phyloP scores from a whole-genome alignment of 2,113 vertebrate genomes.

The Vidua chalybeata region DNA sequence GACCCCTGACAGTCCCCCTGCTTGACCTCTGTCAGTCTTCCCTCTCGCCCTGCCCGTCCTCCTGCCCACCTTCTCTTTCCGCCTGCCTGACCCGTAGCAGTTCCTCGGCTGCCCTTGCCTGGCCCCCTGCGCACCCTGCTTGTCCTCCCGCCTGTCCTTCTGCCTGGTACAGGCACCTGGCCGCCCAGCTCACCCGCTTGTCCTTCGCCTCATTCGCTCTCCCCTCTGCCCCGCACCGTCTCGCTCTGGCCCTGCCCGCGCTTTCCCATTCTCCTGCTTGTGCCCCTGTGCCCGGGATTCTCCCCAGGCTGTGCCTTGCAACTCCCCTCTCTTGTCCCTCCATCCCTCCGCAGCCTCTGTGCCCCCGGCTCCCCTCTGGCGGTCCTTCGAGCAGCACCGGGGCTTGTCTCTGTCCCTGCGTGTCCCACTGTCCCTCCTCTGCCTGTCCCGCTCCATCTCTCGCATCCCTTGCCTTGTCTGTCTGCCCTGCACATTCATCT shows the following conservation, averaged over 20 bases:
- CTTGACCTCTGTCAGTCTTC: neutral
- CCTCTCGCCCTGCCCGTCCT: neutral
- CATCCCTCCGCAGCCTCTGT: neutral
- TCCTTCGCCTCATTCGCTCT: neutral
- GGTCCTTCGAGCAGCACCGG: neutral
- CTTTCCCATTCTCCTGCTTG: neutral
- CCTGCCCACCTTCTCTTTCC: neutral
- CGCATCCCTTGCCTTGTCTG: neutral
- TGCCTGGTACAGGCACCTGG: neutral
- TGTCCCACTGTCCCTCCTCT: neutral
- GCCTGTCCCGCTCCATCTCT: constrained; percentile 17
- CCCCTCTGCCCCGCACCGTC: neutral
- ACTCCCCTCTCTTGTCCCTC: neutral
- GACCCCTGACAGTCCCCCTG: neutral
- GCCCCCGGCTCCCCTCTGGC: neutral
- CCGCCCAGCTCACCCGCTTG: neutral
- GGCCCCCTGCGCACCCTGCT: neutral
- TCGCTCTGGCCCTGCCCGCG: neutral
- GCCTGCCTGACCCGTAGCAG: neutral
- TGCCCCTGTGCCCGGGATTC: neutral
- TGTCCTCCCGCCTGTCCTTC: neutral
- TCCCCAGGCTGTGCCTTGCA: neutral
- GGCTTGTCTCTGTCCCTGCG: neutral
- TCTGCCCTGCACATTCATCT: neutral
- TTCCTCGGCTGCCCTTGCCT: neutral